Evolutionary conservation across 2,113 vertebrate species (phyloP).

Genomic region (Tauraco erythrolophus): DNA sequence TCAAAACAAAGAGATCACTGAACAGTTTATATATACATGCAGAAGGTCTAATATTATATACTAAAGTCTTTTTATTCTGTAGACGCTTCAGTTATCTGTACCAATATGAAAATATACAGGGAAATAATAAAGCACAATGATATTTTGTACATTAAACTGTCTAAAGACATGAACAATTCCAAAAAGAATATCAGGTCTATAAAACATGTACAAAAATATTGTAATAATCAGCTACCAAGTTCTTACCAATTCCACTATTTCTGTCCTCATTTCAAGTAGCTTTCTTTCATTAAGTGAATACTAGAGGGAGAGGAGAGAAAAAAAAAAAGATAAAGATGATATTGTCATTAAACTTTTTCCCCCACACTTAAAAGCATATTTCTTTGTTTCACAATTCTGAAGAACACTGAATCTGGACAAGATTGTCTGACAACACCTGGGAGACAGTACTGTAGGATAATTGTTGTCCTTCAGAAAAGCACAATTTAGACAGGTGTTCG

Average conservation of each 20-base stretch:
- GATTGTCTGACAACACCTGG: not conserved
- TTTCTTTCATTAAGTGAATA: constrained; percentile 88
- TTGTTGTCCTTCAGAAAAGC: not conserved
- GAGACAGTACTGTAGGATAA: not conserved
- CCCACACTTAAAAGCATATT: not conserved
- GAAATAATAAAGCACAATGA: not conserved
- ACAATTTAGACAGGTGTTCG: not conserved
- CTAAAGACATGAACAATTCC: not conserved
- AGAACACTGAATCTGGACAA: not conserved
- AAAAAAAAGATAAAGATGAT: not conserved
- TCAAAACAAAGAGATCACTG: not conserved
- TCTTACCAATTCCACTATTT: constrained; percentile 92
- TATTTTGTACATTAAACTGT: not conserved
- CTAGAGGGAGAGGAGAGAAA: constrained; percentile 49
- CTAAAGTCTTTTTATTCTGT: not conserved
- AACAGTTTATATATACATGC: not conserved
- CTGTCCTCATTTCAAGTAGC: constrained; percentile 86
- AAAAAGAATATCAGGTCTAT: not conserved
- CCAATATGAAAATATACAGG: not conserved
- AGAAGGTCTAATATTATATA: not conserved
- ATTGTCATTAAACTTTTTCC: not conserved
- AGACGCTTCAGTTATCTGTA: not conserved
- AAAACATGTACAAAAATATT: not conserved
- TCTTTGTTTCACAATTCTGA: not conserved
- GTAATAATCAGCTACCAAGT: not conserved